These are phyloP conservation scores for Drosophila gaucha DNA, from an alignment of 2,888 invertebrate species.

Conservation along the genomic window DNA sequence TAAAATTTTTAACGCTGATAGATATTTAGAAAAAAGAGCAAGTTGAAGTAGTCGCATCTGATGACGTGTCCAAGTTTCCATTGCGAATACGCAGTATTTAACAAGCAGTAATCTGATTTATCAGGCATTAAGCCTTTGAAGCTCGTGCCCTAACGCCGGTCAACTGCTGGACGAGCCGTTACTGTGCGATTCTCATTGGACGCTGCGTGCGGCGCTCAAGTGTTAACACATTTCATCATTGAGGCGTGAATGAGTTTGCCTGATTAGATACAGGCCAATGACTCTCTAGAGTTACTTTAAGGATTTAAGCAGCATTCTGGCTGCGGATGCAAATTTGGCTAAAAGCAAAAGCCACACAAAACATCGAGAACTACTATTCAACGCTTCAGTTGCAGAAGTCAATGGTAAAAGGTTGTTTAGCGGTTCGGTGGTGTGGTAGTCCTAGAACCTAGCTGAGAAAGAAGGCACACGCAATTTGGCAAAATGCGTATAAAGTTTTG, in stretches of 20 bases:
- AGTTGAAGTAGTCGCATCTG: background rate
- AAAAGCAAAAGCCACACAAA: conserved; percentile 75
- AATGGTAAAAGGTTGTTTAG: conserved; percentile 61
- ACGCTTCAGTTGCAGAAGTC: conserved; percentile 54
- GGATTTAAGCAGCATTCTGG: conserved; percentile 40
- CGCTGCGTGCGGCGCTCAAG: conserved; percentile 62
- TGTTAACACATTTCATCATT: conserved; percentile 75
- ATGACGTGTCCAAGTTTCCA: background rate
- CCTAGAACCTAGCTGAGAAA: conserved; percentile 24
- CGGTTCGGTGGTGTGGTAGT: conserved; percentile 9
- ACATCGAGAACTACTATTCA: conserved; percentile 65
- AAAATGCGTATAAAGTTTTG: conserved; percentile 76
- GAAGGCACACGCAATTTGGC: conserved; percentile 70
- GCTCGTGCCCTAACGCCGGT: conserved; percentile 14
- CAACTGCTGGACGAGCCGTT: conserved; percentile 11
- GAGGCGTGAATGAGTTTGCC: conserved; percentile 75
- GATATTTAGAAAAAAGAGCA: background rate
- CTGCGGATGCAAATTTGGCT: conserved; percentile 53
- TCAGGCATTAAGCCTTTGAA: conserved; percentile 32
- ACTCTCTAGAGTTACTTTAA: conserved; percentile 32
- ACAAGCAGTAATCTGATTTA: background rate
- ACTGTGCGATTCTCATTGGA: conserved; percentile 11
- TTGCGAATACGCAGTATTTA: background rate
- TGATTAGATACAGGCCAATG: conserved; percentile 62
- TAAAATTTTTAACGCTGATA: conserved; percentile 21